phyloP scores from a whole-genome alignment of 2,888 invertebrate species.

The Latrodectus hesperus region DNA sequence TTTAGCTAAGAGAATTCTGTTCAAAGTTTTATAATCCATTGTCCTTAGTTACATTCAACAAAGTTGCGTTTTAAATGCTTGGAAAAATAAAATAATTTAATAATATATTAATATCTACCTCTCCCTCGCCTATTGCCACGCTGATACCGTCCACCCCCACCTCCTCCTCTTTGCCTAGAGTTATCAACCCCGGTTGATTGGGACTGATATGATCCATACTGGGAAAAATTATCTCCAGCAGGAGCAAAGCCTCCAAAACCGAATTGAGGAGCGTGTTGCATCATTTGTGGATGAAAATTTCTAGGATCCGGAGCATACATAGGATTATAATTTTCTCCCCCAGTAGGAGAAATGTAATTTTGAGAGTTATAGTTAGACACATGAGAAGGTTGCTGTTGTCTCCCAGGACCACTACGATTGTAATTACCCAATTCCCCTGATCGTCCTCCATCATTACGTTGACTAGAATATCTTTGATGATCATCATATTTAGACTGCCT shows the following conservation, averaged over 20 bases:
- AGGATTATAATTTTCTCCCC: conserved; percentile 15
- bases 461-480: neutral
- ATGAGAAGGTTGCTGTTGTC: neutral
- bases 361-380: neutral
- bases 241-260: conserved; percentile 39
- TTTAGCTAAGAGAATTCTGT: too few species aligned
- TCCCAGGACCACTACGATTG: neutral
- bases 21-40: too few species aligned
- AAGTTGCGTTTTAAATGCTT: too few species aligned
- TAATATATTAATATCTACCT: conserved; percentile 19
- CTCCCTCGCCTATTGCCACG: conserved; percentile 35
- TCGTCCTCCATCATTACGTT: conserved; percentile 13
- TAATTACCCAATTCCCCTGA: neutral
- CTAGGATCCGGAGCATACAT: conserved; percentile 15
- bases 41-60: too few species aligned
- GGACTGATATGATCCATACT: conserved; percentile 31
- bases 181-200: conserved; percentile 72
- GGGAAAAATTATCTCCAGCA: conserved; percentile 58
- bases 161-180: conserved; percentile 14
- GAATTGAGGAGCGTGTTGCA: conserved; percentile 17
- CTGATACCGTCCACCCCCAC: conserved; percentile 4
- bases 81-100: too few species aligned
- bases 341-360: conserved; percentile 3
- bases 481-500: too few species aligned
- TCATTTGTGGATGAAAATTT: conserved; percentile 10